Evolutionary conservation across 2,113 vertebrate species (phyloP).

Genomic region (Vireo altiloquus): DNA sequence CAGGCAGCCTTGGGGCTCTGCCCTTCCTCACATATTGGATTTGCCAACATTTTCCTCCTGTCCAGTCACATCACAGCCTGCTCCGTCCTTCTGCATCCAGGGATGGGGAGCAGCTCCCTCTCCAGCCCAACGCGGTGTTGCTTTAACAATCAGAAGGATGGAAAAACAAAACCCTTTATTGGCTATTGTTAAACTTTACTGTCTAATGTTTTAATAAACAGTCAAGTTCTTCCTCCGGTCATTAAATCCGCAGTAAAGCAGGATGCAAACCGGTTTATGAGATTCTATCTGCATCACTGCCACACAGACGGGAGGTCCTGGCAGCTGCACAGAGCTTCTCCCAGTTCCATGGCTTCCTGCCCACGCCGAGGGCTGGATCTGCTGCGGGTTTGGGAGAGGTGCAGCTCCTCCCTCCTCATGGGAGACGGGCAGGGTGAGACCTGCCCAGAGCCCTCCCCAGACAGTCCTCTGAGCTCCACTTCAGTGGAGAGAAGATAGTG

Average conservation of each 20-base stretch:
- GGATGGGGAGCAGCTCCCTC: not conserved
- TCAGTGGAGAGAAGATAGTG: not conserved
- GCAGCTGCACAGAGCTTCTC: not conserved
- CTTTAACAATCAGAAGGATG: constrained; percentile 34
- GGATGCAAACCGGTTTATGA: constrained; percentile 15
- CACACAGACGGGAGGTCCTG: constrained; percentile 25
- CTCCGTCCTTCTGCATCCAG: not conserved
- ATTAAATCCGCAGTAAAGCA: constrained; percentile 55
- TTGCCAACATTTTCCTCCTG: not conserved
- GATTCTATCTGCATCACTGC: constrained; percentile 15
- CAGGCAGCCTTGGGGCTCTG: not conserved
- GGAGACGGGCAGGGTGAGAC: not conserved
- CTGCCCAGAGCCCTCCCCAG: not conserved
- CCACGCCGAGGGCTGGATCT: not conserved
- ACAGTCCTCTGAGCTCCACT: not conserved
- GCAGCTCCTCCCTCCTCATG: not conserved
- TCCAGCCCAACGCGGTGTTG: not conserved
- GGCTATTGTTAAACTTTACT: constrained; percentile 50
- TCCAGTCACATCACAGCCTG: not conserved
- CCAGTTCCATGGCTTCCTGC: not conserved
- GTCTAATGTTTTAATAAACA: constrained; percentile 65
- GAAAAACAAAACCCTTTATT: constrained; percentile 46
- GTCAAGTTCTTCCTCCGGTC: not conserved
- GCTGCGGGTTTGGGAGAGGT: not conserved
- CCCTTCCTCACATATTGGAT: not conserved